A percentile compares a stretch with the other conserved stretches of the same genome.
Evolutionary conservation across 2,113 vertebrate species (phyloP).

Genomic region (Cephalopholis sonnerati): DNA sequence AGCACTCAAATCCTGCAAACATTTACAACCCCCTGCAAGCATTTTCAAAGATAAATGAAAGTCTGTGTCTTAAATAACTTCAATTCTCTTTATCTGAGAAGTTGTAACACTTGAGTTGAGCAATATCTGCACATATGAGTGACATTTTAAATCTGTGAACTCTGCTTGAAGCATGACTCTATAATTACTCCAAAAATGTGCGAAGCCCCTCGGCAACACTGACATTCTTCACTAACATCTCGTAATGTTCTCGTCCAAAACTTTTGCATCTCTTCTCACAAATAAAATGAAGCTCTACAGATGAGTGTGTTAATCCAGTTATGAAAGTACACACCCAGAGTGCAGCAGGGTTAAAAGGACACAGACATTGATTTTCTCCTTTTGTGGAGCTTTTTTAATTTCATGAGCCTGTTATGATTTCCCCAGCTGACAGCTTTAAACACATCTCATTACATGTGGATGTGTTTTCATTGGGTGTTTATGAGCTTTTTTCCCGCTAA

Average conservation of each 20-base stretch:
- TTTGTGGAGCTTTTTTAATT: constrained; percentile 19
- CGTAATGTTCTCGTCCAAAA: background rate
- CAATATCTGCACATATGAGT: constrained; percentile 11
- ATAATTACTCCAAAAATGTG: constrained; percentile 33
- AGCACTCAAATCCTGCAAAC: background rate
- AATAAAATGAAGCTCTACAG: background rate
- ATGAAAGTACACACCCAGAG: background rate
- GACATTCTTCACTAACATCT: constrained; percentile 12
- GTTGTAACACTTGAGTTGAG: background rate
- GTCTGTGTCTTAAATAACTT: background rate
- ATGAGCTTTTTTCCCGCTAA: constrained; percentile 16
- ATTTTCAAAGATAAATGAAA: constrained; percentile 8
- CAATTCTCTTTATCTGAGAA: constrained; percentile 14
- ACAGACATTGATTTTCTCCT: background rate
- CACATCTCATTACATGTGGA: constrained; percentile 25
- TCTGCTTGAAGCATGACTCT: constrained; percentile 1
- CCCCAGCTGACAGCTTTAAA: constrained; percentile 20
- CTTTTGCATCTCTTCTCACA: background rate
- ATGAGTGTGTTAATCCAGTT: constrained; percentile 7
- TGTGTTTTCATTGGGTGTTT: constrained; percentile 1
- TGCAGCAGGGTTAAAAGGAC: background rate
- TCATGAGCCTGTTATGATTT: constrained; percentile 35
- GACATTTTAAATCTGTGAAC: constrained; percentile 18
- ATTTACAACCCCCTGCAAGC: background rate
- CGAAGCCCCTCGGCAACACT: background rate